A percentile compares a stretch with the other conserved stretches of the same genome.
These are phyloP conservation scores for Stegodyphus mimosarum DNA, from an alignment of 1,140 invertebrate species.

Conservation along the genomic window DNA sequence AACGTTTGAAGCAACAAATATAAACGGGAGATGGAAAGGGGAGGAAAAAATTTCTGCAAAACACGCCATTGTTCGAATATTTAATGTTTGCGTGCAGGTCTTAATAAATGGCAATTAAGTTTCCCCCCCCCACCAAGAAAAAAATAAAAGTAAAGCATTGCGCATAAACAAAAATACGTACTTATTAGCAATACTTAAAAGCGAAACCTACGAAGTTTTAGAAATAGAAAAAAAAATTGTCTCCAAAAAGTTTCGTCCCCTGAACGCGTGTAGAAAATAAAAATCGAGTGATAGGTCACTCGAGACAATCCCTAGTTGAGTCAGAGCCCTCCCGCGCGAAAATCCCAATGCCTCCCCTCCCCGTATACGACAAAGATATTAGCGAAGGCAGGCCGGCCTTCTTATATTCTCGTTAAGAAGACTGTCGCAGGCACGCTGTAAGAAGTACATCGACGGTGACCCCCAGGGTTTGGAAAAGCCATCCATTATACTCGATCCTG, in stretches of 20 bases:
- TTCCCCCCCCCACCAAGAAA: background rate
- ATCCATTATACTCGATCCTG: slow-evolving; percentile 60
- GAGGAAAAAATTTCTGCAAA: background rate
- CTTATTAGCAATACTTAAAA: slow-evolving; percentile 28
- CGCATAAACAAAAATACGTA: background rate
- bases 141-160: background rate
- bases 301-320: slow-evolving; percentile 59
- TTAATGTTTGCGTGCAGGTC: too few species aligned
- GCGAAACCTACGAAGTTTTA: background rate
- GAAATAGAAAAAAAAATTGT: background rate
- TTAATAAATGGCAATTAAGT: too few species aligned
- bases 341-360: slow-evolving; percentile 46
- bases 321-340: slow-evolving; percentile 31
- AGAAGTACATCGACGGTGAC: slow-evolving; percentile 48
- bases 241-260: slow-evolving; percentile 25
- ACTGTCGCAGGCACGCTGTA: slow-evolving; percentile 55
- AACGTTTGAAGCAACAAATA: background rate
- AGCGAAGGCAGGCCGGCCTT: slow-evolving; percentile 50
- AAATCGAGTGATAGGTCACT: slow-evolving; percentile 61
- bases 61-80: too few species aligned
- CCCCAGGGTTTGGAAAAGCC: slow-evolving; percentile 60
- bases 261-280: slow-evolving; percentile 53
- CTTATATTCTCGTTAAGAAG: slow-evolving; percentile 62
- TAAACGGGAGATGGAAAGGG: background rate
- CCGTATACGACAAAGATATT: slow-evolving; percentile 58